Percentiles rank a stretch among this genome's conserved stretches.
phyloP scores from a whole-genome alignment of 2,113 vertebrate species.

The Australoheros scitulus region DNA sequence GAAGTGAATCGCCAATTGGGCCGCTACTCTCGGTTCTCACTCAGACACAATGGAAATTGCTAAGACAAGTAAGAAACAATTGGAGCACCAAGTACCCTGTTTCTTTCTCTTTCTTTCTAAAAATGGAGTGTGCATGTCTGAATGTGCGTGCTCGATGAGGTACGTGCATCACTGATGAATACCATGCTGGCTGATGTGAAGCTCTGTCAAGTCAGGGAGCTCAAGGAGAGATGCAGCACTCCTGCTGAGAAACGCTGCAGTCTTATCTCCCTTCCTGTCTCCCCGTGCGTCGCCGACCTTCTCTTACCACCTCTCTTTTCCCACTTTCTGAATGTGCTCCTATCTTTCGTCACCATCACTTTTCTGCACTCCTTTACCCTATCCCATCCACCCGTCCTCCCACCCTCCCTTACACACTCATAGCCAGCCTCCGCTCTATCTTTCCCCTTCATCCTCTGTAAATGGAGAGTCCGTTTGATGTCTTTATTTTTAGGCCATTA shows the following conservation, averaged over 20 bases:
- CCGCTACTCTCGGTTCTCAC: slow-evolving; percentile 40
- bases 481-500: slow-evolving; percentile 67
- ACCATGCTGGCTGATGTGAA: slow-evolving; percentile 53
- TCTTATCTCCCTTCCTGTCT: slow-evolving; percentile 73
- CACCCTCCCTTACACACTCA: slow-evolving; percentile 16
- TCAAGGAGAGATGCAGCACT: slow-evolving; percentile 60
- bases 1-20: slow-evolving; percentile 73
- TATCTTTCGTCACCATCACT: slow-evolving; percentile 72
- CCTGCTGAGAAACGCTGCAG: slow-evolving; percentile 68
- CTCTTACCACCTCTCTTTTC: slow-evolving; percentile 61
- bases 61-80: slow-evolving; percentile 63
- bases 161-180: slow-evolving; percentile 64
- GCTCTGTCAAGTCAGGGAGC: slow-evolving; percentile 51
- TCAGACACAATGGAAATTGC: slow-evolving; percentile 52
- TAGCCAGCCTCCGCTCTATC: slow-evolving; percentile 50
- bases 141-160: slow-evolving; percentile 22
- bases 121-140: slow-evolving; percentile 15
- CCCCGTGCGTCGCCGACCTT: slow-evolving; percentile 65
- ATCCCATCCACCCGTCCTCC: slow-evolving; percentile 26
- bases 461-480: slow-evolving; percentile 64
- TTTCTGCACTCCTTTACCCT: slow-evolving; percentile 51
- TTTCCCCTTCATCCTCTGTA: slow-evolving; percentile 52
- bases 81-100: slow-evolving; percentile 36
- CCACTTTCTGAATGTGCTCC: slow-evolving; percentile 52
- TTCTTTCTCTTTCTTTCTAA: slow-evolving; percentile 42